phyloP scores from a whole-genome alignment of 2,113 vertebrate species.

The Felis chaus region DNA sequence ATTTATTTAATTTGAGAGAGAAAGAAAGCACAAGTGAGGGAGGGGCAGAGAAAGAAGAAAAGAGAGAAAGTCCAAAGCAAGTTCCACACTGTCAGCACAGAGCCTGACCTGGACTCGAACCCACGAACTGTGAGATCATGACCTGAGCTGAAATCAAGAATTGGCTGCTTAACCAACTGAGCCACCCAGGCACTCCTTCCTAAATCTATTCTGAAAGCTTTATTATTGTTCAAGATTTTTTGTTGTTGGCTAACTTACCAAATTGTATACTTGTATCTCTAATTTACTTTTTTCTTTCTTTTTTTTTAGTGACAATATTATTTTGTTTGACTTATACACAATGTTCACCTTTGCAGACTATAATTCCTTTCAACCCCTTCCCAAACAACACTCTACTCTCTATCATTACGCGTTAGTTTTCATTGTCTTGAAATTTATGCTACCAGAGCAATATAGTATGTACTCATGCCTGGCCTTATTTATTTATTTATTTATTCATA shows the following conservation, averaged over 20 bases:
- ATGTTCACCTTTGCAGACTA: not conserved
- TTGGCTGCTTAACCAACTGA: too few relatives aligned
- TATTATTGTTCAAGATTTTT: not conserved
- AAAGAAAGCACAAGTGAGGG: too few relatives aligned
- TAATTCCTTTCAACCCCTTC: not conserved
- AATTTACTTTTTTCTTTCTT: not conserved
- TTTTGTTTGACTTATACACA: not conserved
- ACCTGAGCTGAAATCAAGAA: too few relatives aligned
- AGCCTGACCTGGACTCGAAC: too few relatives aligned
- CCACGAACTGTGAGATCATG: too few relatives aligned
- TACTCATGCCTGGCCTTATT: not conserved
- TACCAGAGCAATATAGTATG: not conserved
- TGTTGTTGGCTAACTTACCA: not conserved
- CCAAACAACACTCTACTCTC: not conserved
- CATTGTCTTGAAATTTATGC: not conserved
- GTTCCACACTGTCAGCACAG: too few relatives aligned
- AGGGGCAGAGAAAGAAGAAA: too few relatives aligned
- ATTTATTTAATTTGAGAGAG: too few relatives aligned
- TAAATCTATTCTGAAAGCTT: not conserved
- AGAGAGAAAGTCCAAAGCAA: too few relatives aligned
- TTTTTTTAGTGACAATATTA: not conserved
- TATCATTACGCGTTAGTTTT: not conserved
- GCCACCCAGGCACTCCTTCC: not conserved
- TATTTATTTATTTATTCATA: too few relatives aligned
- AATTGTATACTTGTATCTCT: not conserved